Evolutionary conservation across 2,113 vertebrate genomes (phyloP).

Genomic region (Apistogramma diplotaenia): DNA sequence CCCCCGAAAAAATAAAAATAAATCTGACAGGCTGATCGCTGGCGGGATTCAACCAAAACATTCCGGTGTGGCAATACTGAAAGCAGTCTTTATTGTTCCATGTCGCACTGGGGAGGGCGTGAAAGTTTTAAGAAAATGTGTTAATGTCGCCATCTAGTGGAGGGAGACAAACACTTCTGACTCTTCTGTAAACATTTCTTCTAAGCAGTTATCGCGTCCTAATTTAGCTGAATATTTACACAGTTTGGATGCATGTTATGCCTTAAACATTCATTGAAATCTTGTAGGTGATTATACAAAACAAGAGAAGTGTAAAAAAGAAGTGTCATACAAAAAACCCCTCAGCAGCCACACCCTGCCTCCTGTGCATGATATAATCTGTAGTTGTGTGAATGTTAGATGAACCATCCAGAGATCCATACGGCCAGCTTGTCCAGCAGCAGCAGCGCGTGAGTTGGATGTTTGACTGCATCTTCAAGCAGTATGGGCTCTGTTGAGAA

Average conservation of each 20-base stretch:
- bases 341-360: slow-evolving; percentile 14
- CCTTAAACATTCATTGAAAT: not conserved
- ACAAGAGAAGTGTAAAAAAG: not conserved
- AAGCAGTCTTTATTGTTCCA: not conserved
- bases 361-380: not conserved
- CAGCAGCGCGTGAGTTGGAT: slow-evolving; percentile 23
- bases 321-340: not conserved
- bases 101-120: not conserved
- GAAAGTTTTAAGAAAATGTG: not conserved
- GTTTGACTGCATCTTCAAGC: slow-evolving; percentile 63
- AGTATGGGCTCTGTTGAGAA: slow-evolving; percentile 22
- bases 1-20: too few relatives aligned
- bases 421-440: slow-evolving; percentile 44
- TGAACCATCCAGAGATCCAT: slow-evolving; percentile 11
- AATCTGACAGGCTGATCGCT: not conserved
- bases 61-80: not conserved
- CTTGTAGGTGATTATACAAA: not conserved
- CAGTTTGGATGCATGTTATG: not conserved
- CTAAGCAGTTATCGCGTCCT: not conserved
- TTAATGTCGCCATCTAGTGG: slow-evolving; percentile 45
- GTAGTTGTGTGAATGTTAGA: slow-evolving; percentile 22
- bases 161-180: not conserved
- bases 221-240: not conserved
- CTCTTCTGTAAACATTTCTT: not conserved
- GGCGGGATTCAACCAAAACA: not conserved